phyloP scores from a whole-genome alignment of 2,797 vertebrate species.

The Sebastes iracundus region DNA sequence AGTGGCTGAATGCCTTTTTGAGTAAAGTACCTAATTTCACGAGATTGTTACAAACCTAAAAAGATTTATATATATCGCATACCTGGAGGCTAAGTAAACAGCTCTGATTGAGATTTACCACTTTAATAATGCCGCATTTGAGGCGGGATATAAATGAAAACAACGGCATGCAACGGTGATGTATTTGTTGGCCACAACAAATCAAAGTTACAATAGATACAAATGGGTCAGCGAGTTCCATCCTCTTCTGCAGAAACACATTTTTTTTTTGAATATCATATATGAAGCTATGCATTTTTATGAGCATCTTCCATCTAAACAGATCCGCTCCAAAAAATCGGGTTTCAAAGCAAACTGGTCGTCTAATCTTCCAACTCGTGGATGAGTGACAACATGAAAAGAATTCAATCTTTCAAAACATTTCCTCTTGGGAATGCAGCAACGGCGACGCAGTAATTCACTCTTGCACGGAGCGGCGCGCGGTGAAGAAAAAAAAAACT shows the following conservation, averaged over 20 bases:
- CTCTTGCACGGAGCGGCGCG: background rate
- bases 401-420: conserved; percentile 3
- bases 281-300: background rate
- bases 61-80: background rate
- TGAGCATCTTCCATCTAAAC: background rate
- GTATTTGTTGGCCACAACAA: conserved; percentile 5
- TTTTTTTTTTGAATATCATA: background rate
- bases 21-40: conserved; percentile 31
- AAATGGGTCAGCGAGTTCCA: background rate
- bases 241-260: background rate
- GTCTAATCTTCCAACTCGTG: background rate
- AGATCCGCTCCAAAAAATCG: background rate
- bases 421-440: background rate
- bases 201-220: conserved; percentile 23
- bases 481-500: background rate
- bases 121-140: conserved; percentile 38
- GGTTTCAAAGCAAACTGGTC: background rate
- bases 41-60: conserved; percentile 19
- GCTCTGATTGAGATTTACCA: conserved; percentile 53
- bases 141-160: conserved; percentile 22
- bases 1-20: conserved; percentile 3
- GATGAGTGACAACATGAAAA: conserved; percentile 6
- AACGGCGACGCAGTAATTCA: background rate
- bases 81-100: conserved; percentile 40
- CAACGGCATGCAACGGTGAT: conserved; percentile 6